These are phyloP conservation scores for Halesus radiatus DNA, from an alignment of 1,140 invertebrate species.

Conservation along the genomic window DNA sequence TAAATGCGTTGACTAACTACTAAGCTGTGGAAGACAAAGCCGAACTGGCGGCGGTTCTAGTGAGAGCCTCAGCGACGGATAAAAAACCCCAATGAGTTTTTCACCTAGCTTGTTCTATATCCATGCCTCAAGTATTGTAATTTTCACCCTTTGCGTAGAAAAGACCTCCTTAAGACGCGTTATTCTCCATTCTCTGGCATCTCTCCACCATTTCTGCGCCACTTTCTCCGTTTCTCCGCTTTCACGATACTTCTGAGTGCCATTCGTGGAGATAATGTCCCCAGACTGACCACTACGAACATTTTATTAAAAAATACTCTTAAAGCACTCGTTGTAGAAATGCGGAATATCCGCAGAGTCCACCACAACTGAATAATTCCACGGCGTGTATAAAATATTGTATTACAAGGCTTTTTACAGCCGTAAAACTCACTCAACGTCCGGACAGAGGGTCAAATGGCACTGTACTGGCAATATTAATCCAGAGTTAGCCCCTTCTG, in stretches of 20 bases:
- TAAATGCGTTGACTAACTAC: no score
- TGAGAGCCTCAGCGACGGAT: no score
- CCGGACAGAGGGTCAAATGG: no score
- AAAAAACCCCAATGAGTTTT: no score
- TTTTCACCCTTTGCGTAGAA: constrained; percentile 21
- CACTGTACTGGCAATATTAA: no score
- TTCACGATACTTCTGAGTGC: background rate
- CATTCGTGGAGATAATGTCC: background rate
- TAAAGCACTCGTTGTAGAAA: background rate
- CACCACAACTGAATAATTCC: no score
- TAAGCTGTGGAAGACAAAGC: no score
- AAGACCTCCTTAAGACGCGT: background rate
- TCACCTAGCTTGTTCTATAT: background rate
- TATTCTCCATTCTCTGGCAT: background rate
- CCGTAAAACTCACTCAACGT: no score
- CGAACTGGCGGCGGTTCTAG: no score
- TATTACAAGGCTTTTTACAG: no score
- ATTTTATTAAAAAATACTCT: constrained; percentile 14
- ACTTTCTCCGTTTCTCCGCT: background rate
- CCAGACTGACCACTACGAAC: background rate
- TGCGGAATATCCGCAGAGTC: background rate
- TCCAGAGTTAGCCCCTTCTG: no score
- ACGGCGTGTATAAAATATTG: no score
- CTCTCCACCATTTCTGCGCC: background rate
- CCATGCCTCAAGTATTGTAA: constrained; percentile 8